Percentiles rank a stretch among this genome's conserved stretches.
These are phyloP conservation scores for Argyrosomus japonicus DNA, from an alignment of 2,113 vertebrate species.

Conservation along the genomic window DNA sequence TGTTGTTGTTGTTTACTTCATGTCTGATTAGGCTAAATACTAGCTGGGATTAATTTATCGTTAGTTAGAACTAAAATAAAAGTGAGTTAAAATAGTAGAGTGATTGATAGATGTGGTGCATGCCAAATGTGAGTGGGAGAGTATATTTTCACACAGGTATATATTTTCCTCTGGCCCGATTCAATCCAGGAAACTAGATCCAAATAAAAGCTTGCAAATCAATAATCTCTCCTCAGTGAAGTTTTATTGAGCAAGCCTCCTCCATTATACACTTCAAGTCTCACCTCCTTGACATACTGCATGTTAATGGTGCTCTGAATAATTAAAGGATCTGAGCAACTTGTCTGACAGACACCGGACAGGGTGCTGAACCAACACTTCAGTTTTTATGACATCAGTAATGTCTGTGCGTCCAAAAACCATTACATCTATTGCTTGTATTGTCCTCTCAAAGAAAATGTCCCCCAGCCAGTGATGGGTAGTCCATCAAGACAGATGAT, in stretches of 20 bases:
- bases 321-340: slow-evolving; percentile 38
- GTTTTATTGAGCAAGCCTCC: slow-evolving; percentile 37
- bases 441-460: slow-evolving; percentile 31
- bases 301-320: slow-evolving; percentile 49
- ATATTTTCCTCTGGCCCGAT: slow-evolving; percentile 14
- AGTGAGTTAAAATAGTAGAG: background rate
- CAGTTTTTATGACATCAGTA: background rate
- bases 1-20: background rate
- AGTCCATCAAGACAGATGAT: background rate
- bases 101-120: slow-evolving; percentile 7
- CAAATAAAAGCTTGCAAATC: slow-evolving; percentile 55
- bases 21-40: background rate
- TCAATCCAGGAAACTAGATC: slow-evolving; percentile 52
- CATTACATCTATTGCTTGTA: background rate
- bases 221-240: slow-evolving; percentile 42
- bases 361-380: background rate
- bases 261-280: slow-evolving; percentile 36
- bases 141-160: slow-evolving; percentile 33
- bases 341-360: background rate
- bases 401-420: background rate
- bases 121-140: slow-evolving; percentile 12
- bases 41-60: background rate
- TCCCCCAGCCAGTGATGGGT: background rate
- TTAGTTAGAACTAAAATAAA: background rate
- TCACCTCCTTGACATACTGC: slow-evolving; percentile 30